These are phyloP conservation scores for Sarcophaga subvicina DNA, from an alignment of 2,888 invertebrate genomes.

Conservation along the genomic window DNA sequence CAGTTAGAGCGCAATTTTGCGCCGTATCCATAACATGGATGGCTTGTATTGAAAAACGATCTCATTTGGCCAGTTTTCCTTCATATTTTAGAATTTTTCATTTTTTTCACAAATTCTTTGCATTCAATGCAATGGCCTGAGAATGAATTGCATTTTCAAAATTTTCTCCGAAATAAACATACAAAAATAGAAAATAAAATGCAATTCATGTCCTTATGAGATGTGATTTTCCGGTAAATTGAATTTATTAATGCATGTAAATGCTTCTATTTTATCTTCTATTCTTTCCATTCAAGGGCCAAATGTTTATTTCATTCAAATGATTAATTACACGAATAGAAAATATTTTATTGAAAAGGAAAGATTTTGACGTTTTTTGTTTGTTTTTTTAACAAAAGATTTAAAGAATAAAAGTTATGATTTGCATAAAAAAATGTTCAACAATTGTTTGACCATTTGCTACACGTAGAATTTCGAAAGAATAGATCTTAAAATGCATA, in stretches of 20 bases:
- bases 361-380: background rate
- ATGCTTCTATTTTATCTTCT: background rate
- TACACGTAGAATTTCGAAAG: constrained; percentile 14
- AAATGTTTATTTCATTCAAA: constrained; percentile 21
- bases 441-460: constrained; percentile 30
- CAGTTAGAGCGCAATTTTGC: too few species aligned
- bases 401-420: constrained; percentile 30
- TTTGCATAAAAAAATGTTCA: constrained; percentile 45
- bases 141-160: constrained; percentile 49
- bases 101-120: background rate
- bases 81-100: too few species aligned
- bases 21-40: too few species aligned
- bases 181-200: background rate
- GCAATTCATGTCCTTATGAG: constrained; percentile 36
- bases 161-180: background rate
- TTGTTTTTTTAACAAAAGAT: background rate
- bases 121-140: background rate
- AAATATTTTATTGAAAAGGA: constrained; percentile 31
- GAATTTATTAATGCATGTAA: constrained; percentile 51
- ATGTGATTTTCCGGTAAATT: constrained; percentile 51
- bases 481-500: background rate
- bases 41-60: too few species aligned
- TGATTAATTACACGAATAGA: constrained; percentile 44
- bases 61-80: too few species aligned
- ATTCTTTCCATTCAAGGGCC: constrained; percentile 18